Evolutionary conservation across 2,113 vertebrate genomes (phyloP), one percentile per base, ranked within the genome.

Genomic region (Pipa parva): DNA sequence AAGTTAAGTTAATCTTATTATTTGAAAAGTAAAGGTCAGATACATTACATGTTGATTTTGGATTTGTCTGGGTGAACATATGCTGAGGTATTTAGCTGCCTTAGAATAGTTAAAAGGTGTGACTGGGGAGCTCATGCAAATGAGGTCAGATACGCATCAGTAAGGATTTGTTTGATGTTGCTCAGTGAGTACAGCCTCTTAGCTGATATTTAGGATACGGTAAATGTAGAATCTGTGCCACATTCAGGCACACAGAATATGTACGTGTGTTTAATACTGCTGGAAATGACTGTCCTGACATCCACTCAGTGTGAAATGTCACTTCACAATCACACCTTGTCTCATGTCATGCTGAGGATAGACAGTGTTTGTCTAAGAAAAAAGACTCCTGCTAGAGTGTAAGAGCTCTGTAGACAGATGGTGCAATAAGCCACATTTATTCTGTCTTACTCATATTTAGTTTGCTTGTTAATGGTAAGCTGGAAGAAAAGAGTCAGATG

Each of bases 61-160:
- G n/a, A n/a, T n/a, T n/a, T n/a, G 49, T 33, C 37, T n/a, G 11
- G 3, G 26, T 24, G 49, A 21, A 33, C 57, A 61, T 61, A 70
- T 60, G 66, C 59, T 70, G 42, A 42, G 54, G 60, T 45, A 31
- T 31, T 54, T 24, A 48, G 58, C 58, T 42, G 61, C 49, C 28
- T 57, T 31, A 70, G 46, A 59, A 60, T 39, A 52, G n/a, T 25
- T 33, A 36, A 70, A 45, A 70, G 66, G 66, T 70, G 60, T 70
- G 25, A 68, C 52, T 60, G 60, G 58, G 20, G 20, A 54, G 49
- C 58, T 70, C 66, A 70, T 61, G 66, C 66, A 61, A 70, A 70
- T 26, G 58, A 70, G 66, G 66, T 70, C 66, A 61, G 48, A 26
- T 54, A 61, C 52, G 66, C 48, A 59, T 33, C 60, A 70, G 51